phyloP scores from a whole-genome alignment of 2,113 vertebrate genomes.

The Collichthys lucidus region DNA sequence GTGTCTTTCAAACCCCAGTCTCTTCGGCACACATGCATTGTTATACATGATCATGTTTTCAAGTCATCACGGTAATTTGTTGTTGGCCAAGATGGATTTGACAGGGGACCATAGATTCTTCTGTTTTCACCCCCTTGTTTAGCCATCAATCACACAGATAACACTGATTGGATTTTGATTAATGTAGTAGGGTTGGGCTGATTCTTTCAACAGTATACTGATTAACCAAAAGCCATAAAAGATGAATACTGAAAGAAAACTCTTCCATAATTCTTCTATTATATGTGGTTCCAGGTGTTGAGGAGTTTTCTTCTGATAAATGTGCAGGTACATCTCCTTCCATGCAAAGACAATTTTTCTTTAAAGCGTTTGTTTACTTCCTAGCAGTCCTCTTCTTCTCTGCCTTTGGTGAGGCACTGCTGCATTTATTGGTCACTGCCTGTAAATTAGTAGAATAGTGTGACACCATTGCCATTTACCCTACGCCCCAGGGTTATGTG shows the following conservation, averaged over 20 bases:
- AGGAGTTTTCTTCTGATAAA: background rate
- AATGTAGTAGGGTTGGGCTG: background rate
- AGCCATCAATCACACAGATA: conserved; percentile 2
- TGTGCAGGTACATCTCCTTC: background rate
- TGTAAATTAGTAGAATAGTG: background rate
- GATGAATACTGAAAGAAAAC: background rate
- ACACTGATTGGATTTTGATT: conserved; percentile 30
- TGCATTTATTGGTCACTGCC: background rate
- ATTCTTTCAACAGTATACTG: background rate
- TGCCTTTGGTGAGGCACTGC: background rate
- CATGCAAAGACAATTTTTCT: background rate
- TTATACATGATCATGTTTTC: conserved; percentile 55
- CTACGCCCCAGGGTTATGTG: background rate
- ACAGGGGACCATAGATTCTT: background rate
- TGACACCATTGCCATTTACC: background rate
- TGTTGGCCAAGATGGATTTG: conserved; percentile 12
- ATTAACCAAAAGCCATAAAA: background rate
- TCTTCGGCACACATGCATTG: conserved; percentile 40
- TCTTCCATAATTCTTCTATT: background rate
- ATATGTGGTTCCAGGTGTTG: background rate
- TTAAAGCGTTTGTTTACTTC: background rate
- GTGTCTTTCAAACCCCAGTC: conserved; percentile 29
- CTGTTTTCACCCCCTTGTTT: conserved; percentile 26
- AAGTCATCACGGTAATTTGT: conserved; percentile 36
- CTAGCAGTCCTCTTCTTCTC: too few relatives aligned